Base-by-base conservation (phyloP, 2,797 vertebrate species). In the Nothura maculosa region DNA sequence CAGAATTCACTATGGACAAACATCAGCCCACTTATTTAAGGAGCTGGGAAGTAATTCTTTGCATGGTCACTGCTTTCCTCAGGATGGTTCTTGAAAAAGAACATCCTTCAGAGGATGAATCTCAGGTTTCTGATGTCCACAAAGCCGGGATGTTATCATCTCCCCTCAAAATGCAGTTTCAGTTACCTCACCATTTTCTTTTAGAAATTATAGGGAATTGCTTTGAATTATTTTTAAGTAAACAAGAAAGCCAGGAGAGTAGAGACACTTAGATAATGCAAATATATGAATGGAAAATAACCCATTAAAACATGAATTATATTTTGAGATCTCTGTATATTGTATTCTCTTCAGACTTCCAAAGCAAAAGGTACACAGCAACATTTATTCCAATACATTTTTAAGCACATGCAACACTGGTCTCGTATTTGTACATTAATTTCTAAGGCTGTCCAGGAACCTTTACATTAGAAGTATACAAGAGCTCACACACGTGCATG, bases 281-380 rank as follows among this genome's bases (percentile, higher is more conserved):
- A 24, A 76, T 60, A 20, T 5, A 34, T 4, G 32, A 25, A 34
- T n/a, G 73, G 68, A 87, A 90, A 96, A 95, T 21, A 92, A 87
- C 76, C 92, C 88, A 94, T 76, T 42, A 75, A 92, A 95, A 85
- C 89, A 64, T 86, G 84, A 86, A 81, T 82, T 82, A 79, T 80
- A 54, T 77, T 77, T 85, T 83, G 85, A 96, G 79, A 45, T 87
- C 88, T 92, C 90, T 58, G 64, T 93, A 76, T 89, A 91, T 89
- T 96, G 90, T 91, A 90, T 95, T 95, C 66, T 87, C 81, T 89
- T 80, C 88, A 91, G 85, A 38, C 72, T 88, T 83, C 54, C 77
- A 88, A 78, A 91, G 91, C 80, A 84, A 92, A 87, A 75, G 72
- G 77, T 89, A 89, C 87, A 87, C n/a, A 19, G 73, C 45, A 62